Evolutionary conservation across 2,797 vertebrate species (phyloP).

Genomic region (Centropyge bicolor): DNA sequence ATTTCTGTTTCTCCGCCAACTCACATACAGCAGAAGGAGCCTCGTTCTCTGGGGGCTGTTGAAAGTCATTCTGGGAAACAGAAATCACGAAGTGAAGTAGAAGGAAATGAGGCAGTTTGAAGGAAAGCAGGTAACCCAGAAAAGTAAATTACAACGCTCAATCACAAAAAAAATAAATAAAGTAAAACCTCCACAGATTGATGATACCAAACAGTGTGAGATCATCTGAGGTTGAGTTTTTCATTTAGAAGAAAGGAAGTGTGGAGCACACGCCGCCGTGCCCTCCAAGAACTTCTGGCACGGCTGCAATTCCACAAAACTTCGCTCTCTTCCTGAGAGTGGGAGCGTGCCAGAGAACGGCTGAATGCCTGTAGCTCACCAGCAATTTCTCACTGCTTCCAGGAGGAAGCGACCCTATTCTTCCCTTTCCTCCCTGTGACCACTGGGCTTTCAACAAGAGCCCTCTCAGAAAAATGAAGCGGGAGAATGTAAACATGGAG

Average conservation of each 20-base stretch:
- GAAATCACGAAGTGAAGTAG: slow-evolving; percentile 17
- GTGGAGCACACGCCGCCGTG: slow-evolving; percentile 16
- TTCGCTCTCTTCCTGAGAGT: slow-evolving; percentile 12
- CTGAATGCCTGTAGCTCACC: slow-evolving; percentile 24
- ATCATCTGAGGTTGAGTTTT: slow-evolving; percentile 58
- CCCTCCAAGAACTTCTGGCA: slow-evolving; percentile 42
- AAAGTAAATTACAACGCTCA: slow-evolving; percentile 34
- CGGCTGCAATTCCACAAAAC: slow-evolving; percentile 41
- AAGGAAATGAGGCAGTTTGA: slow-evolving; percentile 22
- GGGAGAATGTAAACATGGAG: slow-evolving; percentile 59
- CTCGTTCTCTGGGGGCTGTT: slow-evolving; percentile 4
- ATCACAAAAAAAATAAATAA: slow-evolving; percentile 26
- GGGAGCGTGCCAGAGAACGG: slow-evolving; percentile 33
- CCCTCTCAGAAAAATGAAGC: slow-evolving; percentile 49
- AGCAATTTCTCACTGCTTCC: slow-evolving; percentile 49
- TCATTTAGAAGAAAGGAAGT: slow-evolving; percentile 56
- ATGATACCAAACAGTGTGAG: slow-evolving; percentile 37
- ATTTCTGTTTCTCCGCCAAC: background rate
- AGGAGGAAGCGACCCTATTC: slow-evolving; percentile 37
- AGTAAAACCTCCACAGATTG: slow-evolving; percentile 28
- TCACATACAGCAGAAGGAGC: slow-evolving; percentile 6
- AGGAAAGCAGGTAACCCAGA: slow-evolving; percentile 25
- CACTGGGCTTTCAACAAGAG: slow-evolving; percentile 38
- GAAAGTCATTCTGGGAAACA: slow-evolving; percentile 41
- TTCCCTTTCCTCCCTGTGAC: slow-evolving; percentile 36